phyloP scores from a whole-genome alignment of 2,888 invertebrate genomes.

The Timandra comae region DNA sequence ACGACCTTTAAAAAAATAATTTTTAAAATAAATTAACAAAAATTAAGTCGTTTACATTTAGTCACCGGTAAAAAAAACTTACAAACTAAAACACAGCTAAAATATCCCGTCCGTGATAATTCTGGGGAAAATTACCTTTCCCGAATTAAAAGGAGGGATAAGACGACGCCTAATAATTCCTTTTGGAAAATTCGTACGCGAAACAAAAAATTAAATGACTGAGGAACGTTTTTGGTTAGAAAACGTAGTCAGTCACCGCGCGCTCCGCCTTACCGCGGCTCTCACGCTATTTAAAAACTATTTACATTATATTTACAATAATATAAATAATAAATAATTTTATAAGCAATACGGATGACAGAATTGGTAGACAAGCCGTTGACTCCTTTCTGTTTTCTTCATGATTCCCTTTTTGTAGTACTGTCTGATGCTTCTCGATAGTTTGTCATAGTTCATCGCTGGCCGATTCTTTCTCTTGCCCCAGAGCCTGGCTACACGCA shows the following conservation, averaged over 20 bases:
- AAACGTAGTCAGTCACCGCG: constrained; percentile 52
- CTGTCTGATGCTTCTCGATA: constrained; percentile 97
- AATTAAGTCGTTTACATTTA: constrained; percentile 37
- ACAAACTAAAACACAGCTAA: constrained; percentile 47
- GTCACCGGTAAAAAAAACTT: constrained; percentile 67
- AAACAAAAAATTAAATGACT: constrained; percentile 38
- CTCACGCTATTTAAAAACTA: constrained; percentile 30
- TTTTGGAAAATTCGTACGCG: constrained; percentile 41
- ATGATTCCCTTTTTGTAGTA: constrained; percentile 99
- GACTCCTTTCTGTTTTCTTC: constrained; percentile 99
- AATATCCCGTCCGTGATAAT: constrained; percentile 61
- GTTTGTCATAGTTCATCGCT: constrained; percentile 99
- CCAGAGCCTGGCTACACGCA: constrained; percentile 97
- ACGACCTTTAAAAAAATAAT: constrained; percentile 27
- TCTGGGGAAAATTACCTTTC: constrained; percentile 77
- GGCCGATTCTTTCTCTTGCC: constrained; percentile 98
- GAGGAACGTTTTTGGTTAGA: constrained; percentile 52
- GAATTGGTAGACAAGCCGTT: constrained; percentile 99
- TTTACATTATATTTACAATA: constrained; percentile 50
- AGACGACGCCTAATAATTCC: constrained; percentile 45
- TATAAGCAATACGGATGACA: constrained; percentile 95
- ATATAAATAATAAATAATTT: constrained; percentile 41
- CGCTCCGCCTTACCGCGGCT: constrained; percentile 72
- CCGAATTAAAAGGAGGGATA: constrained; percentile 68
- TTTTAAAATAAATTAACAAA: constrained; percentile 14